These are phyloP conservation scores for Synanthedon formicaeformis DNA, from an alignment of 2,888 invertebrate species.

Conservation along the genomic window DNA sequence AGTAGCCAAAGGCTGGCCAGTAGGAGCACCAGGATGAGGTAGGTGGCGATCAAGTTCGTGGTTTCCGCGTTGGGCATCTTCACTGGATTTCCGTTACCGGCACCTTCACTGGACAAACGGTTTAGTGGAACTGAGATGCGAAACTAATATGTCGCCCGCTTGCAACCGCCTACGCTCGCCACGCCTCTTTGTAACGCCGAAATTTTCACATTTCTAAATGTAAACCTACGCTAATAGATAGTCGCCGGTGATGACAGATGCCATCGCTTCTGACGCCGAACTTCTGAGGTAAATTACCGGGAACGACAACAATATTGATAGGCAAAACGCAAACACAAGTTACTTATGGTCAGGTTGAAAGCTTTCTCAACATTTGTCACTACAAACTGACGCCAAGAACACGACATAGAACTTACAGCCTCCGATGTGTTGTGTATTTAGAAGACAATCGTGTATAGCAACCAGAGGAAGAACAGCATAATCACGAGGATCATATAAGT, in stretches of 20 bases:
- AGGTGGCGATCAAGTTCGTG: conserved; percentile 76
- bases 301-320: not conserved
- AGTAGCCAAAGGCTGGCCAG: conserved; percentile 76
- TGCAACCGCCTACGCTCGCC: conserved; percentile 31
- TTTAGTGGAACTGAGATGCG: conserved; percentile 44
- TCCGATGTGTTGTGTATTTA: conserved; percentile 16
- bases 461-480: conserved; percentile 75
- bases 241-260: conserved; percentile 27
- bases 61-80: conserved; percentile 72
- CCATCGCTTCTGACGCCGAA: conserved; percentile 3
- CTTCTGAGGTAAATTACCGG: not conserved
- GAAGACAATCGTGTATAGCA: conserved; percentile 73
- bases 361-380: not conserved
- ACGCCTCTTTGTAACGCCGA: conserved; percentile 30
- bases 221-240: conserved; percentile 34
- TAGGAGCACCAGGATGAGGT: conserved; percentile 75
- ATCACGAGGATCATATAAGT: conserved; percentile 78
- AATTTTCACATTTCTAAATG: conserved; percentile 48
- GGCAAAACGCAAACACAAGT: not conserved
- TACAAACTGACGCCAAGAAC: not conserved
- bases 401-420: conserved; percentile 3
- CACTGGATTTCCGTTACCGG: conserved; percentile 11
- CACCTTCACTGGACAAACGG: conserved; percentile 47
- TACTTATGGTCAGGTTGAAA: too few relatives aligned
- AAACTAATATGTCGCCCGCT: conserved; percentile 24